phyloP scores from a whole-genome alignment of 2,888 invertebrate genomes.

The Leptopilina drosophilae region DNA sequence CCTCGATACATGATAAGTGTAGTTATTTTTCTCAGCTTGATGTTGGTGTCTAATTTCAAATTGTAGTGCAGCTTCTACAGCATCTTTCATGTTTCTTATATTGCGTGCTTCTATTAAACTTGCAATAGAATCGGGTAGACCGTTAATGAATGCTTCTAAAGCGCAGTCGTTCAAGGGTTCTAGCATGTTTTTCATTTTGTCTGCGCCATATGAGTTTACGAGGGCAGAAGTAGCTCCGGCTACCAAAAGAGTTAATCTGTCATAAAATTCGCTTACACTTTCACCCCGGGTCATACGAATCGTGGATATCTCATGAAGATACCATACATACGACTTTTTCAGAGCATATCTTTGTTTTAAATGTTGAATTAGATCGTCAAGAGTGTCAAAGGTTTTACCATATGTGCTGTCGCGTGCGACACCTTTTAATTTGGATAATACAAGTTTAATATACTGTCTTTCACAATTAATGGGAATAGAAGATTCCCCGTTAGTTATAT shows the following conservation, averaged over 20 bases:
- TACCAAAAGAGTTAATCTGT: background rate
- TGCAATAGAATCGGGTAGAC: slow-evolving; percentile 41
- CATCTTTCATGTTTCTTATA: background rate
- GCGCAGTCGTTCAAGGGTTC: slow-evolving; percentile 21
- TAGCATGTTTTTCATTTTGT: background rate
- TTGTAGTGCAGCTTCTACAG: background rate
- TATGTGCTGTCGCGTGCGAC: too few relatives aligned
- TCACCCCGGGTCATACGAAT: slow-evolving; percentile 37
- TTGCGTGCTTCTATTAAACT: background rate
- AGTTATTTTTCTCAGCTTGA: background rate
- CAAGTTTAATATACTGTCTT: background rate
- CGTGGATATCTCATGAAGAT: slow-evolving; percentile 34
- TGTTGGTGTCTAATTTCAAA: background rate
- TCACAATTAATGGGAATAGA: too few relatives aligned
- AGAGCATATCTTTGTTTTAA: background rate
- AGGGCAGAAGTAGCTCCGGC: background rate
- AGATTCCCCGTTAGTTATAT: background rate
- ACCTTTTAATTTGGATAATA: too few relatives aligned
- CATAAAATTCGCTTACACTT: slow-evolving; percentile 10
- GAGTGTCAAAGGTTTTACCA: too few relatives aligned
- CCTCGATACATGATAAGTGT: background rate
- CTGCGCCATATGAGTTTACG: background rate
- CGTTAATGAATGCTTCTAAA: slow-evolving; percentile 19
- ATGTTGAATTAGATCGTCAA: too few relatives aligned
- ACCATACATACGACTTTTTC: background rate